Evolutionary conservation across 2,888 invertebrate genomes (phyloP).

Genomic region (Chrysotoxum bicinctum): DNA sequence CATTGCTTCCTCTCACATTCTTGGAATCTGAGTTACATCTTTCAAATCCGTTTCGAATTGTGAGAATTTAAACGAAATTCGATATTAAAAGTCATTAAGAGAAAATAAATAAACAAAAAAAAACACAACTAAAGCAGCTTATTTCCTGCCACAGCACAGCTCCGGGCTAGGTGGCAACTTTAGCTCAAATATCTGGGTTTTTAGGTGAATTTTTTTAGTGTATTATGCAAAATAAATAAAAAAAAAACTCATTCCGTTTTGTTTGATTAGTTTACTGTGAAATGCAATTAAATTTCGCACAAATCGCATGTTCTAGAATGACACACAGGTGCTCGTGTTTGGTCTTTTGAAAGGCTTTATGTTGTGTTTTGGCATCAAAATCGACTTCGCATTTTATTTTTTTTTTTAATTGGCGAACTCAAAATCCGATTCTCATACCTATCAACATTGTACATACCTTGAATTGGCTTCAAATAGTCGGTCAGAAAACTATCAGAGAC

Average conservation of each 20-base stretch:
- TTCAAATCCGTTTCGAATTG: background rate
- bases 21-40: background rate
- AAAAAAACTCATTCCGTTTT: background rate
- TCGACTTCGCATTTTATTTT: slow-evolving; percentile 14
- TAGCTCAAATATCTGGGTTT: slow-evolving; percentile 38
- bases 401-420: slow-evolving; percentile 16
- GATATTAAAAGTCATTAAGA: background rate
- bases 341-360: slow-evolving; percentile 5
- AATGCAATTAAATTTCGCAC: slow-evolving; percentile 36
- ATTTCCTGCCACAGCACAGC: slow-evolving; percentile 26
- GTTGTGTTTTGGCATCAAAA: slow-evolving; percentile 27
- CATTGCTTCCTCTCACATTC: slow-evolving; percentile 6
- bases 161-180: background rate
- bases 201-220: slow-evolving; percentile 39
- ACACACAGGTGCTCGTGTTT: slow-evolving; percentile 26
- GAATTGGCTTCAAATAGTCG: slow-evolving; percentile 1
- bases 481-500: background rate
- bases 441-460: no score
- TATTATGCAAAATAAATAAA: slow-evolving; percentile 20
- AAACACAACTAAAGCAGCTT: slow-evolving; percentile 38
- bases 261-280: slow-evolving; percentile 15
- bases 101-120: background rate
- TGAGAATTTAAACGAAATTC: slow-evolving; percentile 1
- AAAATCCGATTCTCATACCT: slow-evolving; percentile 30
- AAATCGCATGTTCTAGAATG: slow-evolving; percentile 34